Evolutionary conservation across 2,113 vertebrate genomes (phyloP).

Genomic region (Cochlearius cochlearius): DNA sequence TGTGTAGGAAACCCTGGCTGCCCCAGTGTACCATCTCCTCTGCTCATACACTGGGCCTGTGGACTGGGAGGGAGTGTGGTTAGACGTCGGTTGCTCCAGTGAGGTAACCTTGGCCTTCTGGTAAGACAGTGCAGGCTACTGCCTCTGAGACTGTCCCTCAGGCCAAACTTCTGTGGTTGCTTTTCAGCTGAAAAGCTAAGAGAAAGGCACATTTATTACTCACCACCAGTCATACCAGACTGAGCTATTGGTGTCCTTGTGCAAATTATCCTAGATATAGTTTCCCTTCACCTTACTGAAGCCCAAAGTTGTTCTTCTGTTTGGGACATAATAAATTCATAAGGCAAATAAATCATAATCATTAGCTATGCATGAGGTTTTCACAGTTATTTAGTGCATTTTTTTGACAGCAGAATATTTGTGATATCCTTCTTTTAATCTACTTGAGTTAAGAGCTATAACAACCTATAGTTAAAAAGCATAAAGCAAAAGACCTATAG

Average conservation of each 20-base stretch:
- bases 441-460: not conserved
- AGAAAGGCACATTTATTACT: not conserved
- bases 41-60: not conserved
- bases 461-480: not conserved
- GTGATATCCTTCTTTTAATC: not conserved
- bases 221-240: not conserved
- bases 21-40: not conserved
- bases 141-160: not conserved
- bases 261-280: not conserved
- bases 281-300: not conserved
- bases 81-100: fast-evolving
- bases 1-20: not conserved
- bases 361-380: not conserved
- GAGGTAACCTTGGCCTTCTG: not conserved
- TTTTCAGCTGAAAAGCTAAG: not conserved
- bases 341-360: not conserved
- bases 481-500: not conserved
- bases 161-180: not conserved
- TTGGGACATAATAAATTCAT: not conserved
- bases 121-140: not conserved
- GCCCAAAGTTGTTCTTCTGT: not conserved
- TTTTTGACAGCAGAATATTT: not conserved
- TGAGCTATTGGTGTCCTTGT: not conserved
- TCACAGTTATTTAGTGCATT: not conserved
- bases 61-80: not conserved